A percentile compares a stretch with the other conserved stretches of the same genome.
Evolutionary conservation across 23 tunicate species (phyloP).

Genomic region (Clavelina lepadiformis): DNA sequence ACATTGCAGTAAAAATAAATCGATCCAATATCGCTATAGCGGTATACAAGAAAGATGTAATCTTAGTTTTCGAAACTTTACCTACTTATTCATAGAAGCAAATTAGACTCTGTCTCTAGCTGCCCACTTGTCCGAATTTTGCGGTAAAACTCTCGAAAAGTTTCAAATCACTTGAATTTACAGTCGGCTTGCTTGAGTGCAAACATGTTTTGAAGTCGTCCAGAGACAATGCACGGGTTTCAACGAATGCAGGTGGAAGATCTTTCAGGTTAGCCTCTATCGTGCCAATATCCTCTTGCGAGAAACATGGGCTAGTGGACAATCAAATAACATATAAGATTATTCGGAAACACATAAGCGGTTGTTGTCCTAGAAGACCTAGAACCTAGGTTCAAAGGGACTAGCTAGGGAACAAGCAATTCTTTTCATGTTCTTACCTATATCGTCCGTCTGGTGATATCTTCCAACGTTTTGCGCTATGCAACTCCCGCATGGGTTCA

Average conservation of each 20-base stretch:
- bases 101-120: not conserved
- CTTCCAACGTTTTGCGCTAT: conserved; percentile 21
- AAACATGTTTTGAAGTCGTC: conserved; percentile 20
- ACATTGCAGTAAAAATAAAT: no score
- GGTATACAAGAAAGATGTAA: no score
- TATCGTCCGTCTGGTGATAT: conserved; percentile 8
- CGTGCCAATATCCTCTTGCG: no score
- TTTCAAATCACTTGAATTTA: conserved; percentile 10
- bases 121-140: conserved; percentile 27
- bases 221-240: not conserved
- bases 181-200: conserved; percentile 21
- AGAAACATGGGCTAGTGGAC: not conserved
- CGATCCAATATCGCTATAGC: no score
- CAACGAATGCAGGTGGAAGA: conserved; percentile 12
- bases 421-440: not conserved
- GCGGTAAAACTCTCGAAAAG: conserved; percentile 23
- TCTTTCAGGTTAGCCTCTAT: not conserved
- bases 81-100: not conserved
- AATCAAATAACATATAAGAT: not conserved
- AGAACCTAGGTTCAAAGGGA: no score
- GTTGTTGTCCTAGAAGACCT: no score
- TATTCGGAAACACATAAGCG: not conserved
- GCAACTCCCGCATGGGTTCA: conserved; percentile 37
- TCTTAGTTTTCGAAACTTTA: no score
- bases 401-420: no score